Base-by-base conservation (phyloP, 1,140 invertebrate genomes). In the Propsilocerus akamusi region DNA sequence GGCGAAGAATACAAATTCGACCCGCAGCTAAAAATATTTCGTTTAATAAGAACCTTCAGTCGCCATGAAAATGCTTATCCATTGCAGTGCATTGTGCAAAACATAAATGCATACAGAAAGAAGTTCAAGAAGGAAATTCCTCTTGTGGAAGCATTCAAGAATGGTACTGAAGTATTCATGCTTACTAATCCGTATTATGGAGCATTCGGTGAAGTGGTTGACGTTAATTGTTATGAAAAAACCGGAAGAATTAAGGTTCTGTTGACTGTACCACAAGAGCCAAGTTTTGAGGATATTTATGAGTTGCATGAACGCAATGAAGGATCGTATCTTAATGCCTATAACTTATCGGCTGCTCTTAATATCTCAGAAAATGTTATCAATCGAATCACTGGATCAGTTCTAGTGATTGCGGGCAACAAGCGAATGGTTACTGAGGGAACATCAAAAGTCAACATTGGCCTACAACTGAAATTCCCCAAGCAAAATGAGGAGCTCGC, bases 401-500 rank as follows among this genome's bases (percentile, higher is more conserved):
- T 95, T 41, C 81, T 78, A 52, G 72, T 92, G 11, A 64, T 70
- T 5, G 55, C 59, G 0, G 69, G 68, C 0, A 60, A 68, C 5
- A 68, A 65, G 25, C 55, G 59, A 10, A 59, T 62, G 12, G 10
- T 55, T 5, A 49, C 63, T 11, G 66, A 71, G 46, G 63, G 68
- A 53, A 57, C 61, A 5, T 63, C 65, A n/a, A 83, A 80, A 60
- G 60, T 81, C 22, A 96, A 97, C 61, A 75, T 97, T 25, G 94
- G 93, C 0, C 69, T 97, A 10, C 89, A 93, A 64, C 69, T 98
- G 1, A 97, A 97, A 63, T 90, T 85, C 57, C 88, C 83, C 48
- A 91, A 86, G 63, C 50, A 72, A 61, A 76, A 78, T 55, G 71
- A 73, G 60, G 69, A 85, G 66, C 72, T 90, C 0, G 73, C 78